These are phyloP conservation scores for Zygogramma bicolorata DNA, from an alignment of 2,888 invertebrate genomes.

Conservation along the genomic window DNA sequence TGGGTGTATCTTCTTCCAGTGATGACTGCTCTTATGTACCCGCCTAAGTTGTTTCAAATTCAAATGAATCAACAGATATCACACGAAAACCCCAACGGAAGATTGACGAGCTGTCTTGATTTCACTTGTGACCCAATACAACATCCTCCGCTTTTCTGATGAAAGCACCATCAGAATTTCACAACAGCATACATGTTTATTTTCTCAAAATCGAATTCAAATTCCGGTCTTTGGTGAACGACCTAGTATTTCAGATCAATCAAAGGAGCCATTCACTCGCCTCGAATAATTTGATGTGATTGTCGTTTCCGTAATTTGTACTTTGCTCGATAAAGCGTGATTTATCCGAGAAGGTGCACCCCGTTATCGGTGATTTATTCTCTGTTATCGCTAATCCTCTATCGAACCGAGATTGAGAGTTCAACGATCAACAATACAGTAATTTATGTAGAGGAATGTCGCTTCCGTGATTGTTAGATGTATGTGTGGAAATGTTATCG, in stretches of 20 bases:
- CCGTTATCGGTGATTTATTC: slow-evolving; percentile 12
- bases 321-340: background rate
- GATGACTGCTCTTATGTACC: too few species aligned
- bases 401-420: background rate
- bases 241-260: background rate
- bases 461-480: too few species aligned
- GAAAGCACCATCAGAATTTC: background rate
- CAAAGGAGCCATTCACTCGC: background rate
- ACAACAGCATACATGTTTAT: background rate
- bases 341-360: slow-evolving; percentile 7
- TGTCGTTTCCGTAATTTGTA: slow-evolving; percentile 4
- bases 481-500: background rate
- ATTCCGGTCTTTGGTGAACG: slow-evolving; percentile 13
- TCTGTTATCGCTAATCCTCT: background rate
- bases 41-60: background rate
- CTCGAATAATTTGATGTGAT: slow-evolving; percentile 1
- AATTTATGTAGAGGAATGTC: background rate
- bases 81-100: background rate
- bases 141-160: background rate
- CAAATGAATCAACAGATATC: background rate
- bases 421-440: slow-evolving; percentile 13
- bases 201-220: slow-evolving; percentile 8
- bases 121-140: background rate
- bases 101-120: background rate
- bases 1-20: background rate